phyloP scores from a whole-genome alignment of 2,113 vertebrate species.

The Nestor notabilis region DNA sequence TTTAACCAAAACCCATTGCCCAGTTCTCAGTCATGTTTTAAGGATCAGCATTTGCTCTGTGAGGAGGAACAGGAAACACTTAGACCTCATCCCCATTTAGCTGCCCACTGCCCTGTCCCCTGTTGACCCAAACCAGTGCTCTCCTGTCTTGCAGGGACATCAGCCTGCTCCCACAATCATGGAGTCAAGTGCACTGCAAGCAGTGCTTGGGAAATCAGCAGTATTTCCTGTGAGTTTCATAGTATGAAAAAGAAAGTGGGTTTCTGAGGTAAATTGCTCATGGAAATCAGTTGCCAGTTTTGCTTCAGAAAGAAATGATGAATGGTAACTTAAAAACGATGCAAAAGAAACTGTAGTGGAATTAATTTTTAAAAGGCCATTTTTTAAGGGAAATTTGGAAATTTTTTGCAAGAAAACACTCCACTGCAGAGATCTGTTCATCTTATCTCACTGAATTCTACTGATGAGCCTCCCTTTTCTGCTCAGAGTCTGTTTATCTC shows the following conservation, averaged over 20 bases:
- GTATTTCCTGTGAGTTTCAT: not conserved
- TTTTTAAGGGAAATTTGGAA: not conserved
- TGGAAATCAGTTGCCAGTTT: not conserved
- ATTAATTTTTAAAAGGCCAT: not conserved
- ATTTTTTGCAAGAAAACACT: not conserved
- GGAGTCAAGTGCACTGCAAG: not conserved
- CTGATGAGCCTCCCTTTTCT: not conserved
- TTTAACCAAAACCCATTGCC: slow-evolving; percentile 25
- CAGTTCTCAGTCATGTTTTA: not conserved
- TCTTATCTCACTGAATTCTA: not conserved
- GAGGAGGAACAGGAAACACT: not conserved
- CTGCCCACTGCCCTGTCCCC: not conserved
- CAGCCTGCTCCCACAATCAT: not conserved
- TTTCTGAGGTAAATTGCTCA: not conserved
- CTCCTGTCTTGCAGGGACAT: not conserved
- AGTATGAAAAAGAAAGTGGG: not conserved
- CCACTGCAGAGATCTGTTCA: not conserved
- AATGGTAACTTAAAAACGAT: not conserved
- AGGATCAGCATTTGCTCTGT: not conserved
- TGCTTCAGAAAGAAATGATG: not conserved
- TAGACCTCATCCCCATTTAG: not conserved
- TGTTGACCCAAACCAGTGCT: not conserved
- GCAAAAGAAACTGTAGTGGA: not conserved
- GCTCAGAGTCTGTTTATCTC: not conserved
- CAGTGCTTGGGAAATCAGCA: not conserved